Percentiles rank a stretch among this genome's conserved stretches.
phyloP scores from a whole-genome alignment of 1,140 invertebrate genomes.

The Monomorium pharaonis region DNA sequence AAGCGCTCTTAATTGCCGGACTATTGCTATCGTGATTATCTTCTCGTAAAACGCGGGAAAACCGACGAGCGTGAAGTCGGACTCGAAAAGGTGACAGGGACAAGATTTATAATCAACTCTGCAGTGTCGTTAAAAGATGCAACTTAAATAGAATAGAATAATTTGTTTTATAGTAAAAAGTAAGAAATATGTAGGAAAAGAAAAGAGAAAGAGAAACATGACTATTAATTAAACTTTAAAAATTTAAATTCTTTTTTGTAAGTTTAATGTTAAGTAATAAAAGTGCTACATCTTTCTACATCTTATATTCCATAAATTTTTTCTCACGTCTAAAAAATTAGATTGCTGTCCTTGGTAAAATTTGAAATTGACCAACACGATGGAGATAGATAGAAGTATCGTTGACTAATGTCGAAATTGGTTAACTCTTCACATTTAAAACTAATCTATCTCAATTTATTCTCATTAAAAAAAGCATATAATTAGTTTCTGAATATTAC shows the following conservation, averaged over 20 bases:
- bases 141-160: conserved; percentile 1
- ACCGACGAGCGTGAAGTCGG: background rate
- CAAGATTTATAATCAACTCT: background rate
- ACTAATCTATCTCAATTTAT: background rate
- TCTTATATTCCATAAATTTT: background rate
- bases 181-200: background rate
- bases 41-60: background rate
- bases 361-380: conserved; percentile 49
- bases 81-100: background rate
- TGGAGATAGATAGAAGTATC: background rate
- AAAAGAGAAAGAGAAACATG: background rate
- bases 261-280: too few relatives aligned
- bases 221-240: background rate
- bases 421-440: too few relatives aligned
- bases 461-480: background rate
- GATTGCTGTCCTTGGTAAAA: conserved; percentile 43
- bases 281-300: background rate
- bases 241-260: too few relatives aligned
- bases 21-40: background rate
- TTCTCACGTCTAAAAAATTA: background rate
- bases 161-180: background rate
- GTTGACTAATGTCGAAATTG: too few relatives aligned
- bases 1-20: background rate
- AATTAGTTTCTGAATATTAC: too few relatives aligned
- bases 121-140: background rate